Evolutionary conservation across 2,797 vertebrate genomes (phyloP).

Genomic region (Rhyacichthys aspro): DNA sequence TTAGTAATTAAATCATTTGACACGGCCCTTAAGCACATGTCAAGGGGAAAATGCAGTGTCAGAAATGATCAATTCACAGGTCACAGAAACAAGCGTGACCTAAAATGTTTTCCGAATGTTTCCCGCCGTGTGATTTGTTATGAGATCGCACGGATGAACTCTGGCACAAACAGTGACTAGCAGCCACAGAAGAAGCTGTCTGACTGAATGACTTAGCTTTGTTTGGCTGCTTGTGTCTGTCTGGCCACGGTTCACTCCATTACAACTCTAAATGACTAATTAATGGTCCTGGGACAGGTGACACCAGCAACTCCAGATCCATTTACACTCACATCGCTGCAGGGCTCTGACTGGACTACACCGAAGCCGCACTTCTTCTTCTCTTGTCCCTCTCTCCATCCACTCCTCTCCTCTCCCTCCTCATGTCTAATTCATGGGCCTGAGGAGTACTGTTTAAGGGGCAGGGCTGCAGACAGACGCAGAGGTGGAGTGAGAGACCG

Average conservation of each 20-base stretch:
- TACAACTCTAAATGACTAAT: slow-evolving; percentile 82
- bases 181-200: slow-evolving; percentile 47
- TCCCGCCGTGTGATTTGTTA: slow-evolving; percentile 1
- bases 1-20: not conserved
- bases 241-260: slow-evolving; percentile 70
- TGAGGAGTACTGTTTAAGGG: slow-evolving; percentile 74
- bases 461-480: slow-evolving; percentile 54
- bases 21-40: not conserved
- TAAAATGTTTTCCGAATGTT: not conserved
- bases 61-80: slow-evolving; percentile 20
- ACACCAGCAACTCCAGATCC: slow-evolving; percentile 77
- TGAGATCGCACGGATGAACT: slow-evolving; percentile 11
- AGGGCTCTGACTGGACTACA: slow-evolving; percentile 33
- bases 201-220: slow-evolving; percentile 61
- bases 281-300: slow-evolving; percentile 76
- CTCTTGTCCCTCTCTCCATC: slow-evolving; percentile 42
- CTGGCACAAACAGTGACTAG: slow-evolving; percentile 33
- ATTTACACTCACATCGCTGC: slow-evolving; percentile 67
- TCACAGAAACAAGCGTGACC: too few species aligned
- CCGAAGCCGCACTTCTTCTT: slow-evolving; percentile 27
- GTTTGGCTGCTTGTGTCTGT: slow-evolving; percentile 55
- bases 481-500: slow-evolving; percentile 48
- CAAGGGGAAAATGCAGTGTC: slow-evolving; percentile 17
- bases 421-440: slow-evolving; percentile 76
- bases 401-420: slow-evolving; percentile 39